phyloP scores from a whole-genome alignment of 2,113 vertebrate species.

The Pterophyllum scalare region DNA sequence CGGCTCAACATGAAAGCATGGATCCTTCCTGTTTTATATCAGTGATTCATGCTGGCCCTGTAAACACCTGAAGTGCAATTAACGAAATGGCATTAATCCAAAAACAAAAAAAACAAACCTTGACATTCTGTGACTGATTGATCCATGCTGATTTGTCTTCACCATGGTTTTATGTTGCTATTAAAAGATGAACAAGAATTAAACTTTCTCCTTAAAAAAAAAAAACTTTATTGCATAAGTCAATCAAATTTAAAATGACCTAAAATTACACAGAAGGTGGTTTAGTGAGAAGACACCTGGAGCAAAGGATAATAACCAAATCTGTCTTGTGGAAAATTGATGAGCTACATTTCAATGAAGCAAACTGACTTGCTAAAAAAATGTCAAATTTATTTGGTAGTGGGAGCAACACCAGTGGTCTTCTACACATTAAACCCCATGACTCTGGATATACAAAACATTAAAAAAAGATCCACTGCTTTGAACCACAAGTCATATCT shows the following conservation, averaged over 20 bases:
- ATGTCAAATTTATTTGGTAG: background rate
- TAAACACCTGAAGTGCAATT: too few relatives aligned
- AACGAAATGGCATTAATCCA: too few relatives aligned
- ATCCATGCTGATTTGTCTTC: background rate
- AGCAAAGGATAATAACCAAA: background rate
- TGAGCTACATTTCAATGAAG: background rate
- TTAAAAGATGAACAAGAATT: background rate
- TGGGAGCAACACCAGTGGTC: background rate
- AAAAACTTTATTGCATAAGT: conserved; percentile 42
- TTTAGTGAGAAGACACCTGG: background rate
- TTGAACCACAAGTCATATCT: background rate
- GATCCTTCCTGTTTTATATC: too few relatives aligned
- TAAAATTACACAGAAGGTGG: background rate
- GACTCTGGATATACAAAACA: background rate
- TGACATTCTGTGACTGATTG: background rate
- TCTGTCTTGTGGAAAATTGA: background rate
- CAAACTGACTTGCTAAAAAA: background rate
- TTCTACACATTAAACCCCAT: background rate
- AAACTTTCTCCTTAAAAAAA: background rate
- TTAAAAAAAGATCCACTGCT: background rate
- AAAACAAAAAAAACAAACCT: too few relatives aligned
- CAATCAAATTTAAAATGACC: conserved; percentile 5
- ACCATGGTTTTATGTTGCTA: background rate
- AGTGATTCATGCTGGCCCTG: too few relatives aligned
- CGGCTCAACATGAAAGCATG: too few relatives aligned